These are phyloP conservation scores for Galago senegalensis DNA, from an alignment of 2,797 vertebrate species.

Conservation along the genomic window DNA sequence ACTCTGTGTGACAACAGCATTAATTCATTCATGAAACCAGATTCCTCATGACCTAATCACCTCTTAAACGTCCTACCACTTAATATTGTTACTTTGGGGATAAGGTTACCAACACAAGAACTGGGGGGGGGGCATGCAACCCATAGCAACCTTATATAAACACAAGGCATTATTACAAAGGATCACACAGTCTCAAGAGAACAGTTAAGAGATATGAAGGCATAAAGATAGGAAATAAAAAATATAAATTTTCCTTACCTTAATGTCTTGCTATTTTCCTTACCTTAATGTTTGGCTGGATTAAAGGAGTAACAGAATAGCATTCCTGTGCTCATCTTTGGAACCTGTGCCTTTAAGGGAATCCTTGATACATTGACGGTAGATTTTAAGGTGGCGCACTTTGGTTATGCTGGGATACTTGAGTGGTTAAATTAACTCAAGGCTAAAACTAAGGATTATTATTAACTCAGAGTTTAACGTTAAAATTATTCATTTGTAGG, in stretches of 20 bases:
- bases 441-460: conserved; percentile 49
- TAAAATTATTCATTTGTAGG: conserved; percentile 26
- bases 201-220: not conserved
- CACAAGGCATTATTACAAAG: not conserved
- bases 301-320: not conserved
- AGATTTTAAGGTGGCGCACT: not conserved
- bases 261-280: not conserved
- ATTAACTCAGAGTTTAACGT: conserved; percentile 56
- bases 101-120: not conserved
- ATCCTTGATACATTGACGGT: not conserved
- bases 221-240: not conserved
- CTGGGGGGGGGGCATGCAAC: not conserved
- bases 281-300: not conserved
- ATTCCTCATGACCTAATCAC: not conserved
- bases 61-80: not conserved
- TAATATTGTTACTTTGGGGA: not conserved
- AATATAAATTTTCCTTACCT: not conserved
- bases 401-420: not conserved
- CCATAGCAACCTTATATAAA: not conserved
- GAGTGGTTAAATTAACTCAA: conserved; percentile 39
- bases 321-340: not conserved
- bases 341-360: not conserved
- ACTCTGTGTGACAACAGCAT: not conserved
- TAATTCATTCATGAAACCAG: not conserved
- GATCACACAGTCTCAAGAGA: not conserved